phyloP scores from a whole-genome alignment of 1,140 invertebrate genomes.

The Homarus americanus region DNA sequence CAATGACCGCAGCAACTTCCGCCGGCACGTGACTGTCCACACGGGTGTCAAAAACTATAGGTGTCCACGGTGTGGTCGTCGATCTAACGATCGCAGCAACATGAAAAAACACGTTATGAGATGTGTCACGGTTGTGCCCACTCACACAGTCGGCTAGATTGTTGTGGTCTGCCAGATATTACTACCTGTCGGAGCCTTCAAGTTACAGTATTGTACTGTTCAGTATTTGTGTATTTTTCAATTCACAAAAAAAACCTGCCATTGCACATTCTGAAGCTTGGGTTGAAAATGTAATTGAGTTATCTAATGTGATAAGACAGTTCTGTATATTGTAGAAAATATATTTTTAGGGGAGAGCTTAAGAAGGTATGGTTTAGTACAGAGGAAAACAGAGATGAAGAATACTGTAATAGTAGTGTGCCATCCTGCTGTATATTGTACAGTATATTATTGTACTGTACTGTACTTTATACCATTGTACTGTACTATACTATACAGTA shows the following conservation, averaged over 20 bases:
- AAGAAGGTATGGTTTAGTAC: background rate
- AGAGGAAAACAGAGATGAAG: background rate
- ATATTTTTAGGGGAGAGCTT: background rate
- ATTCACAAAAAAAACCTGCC: background rate
- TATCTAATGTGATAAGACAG: background rate
- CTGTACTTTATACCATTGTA: background rate
- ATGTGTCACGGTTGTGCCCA: conserved; percentile 26
- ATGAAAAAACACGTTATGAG: conserved; percentile 65
- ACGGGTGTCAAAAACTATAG: conserved; percentile 64
- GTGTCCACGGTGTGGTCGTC: conserved; percentile 55
- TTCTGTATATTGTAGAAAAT: background rate
- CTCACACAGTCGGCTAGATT: conserved; percentile 16
- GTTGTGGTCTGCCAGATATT: background rate
- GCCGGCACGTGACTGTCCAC: conserved; percentile 58
- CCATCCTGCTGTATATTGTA: background rate
- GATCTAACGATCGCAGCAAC: conserved; percentile 66
- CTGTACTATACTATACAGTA: background rate
- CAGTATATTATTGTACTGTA: background rate
- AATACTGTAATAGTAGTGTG: background rate
- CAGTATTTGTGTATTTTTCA: background rate
- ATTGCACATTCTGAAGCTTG: background rate
- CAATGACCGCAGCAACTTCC: conserved; percentile 66
- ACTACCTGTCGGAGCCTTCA: too few species aligned
- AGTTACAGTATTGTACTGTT: background rate
- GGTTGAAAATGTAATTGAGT: background rate